phyloP scores from a whole-genome alignment of 2,113 vertebrate species.

The Phocoena phocoena region DNA sequence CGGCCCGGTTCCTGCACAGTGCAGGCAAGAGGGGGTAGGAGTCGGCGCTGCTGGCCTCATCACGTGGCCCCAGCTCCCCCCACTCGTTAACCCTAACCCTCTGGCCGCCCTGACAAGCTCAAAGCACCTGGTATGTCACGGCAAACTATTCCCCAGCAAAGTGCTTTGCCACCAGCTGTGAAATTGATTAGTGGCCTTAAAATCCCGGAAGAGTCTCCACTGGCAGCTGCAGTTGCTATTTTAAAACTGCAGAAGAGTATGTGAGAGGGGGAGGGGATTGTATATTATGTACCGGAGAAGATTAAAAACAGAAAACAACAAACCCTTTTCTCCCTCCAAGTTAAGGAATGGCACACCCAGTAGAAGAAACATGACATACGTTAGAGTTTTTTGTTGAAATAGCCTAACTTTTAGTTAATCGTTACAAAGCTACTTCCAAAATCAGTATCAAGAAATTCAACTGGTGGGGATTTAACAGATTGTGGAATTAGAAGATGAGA shows the following conservation, averaged over 20 bases:
- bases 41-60: not conserved
- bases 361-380: not conserved
- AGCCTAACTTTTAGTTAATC: not conserved
- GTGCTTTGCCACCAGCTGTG: constrained; percentile 62
- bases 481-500: not conserved
- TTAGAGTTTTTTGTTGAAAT: not conserved
- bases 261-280: not conserved
- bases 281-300: not conserved
- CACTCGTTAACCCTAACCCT: not conserved
- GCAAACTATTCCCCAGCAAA: constrained; percentile 51
- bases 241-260: constrained; percentile 17
- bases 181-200: constrained; percentile 62
- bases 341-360: not conserved
- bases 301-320: not conserved
- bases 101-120: constrained; percentile 5
- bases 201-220: constrained; percentile 47
- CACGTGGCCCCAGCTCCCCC: not conserved
- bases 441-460: not conserved
- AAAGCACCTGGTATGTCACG: constrained; percentile 32
- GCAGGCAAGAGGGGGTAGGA: not conserved
- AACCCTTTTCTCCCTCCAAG: not conserved
- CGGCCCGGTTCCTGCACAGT: not conserved
- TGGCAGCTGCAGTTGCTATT: constrained; percentile 59
- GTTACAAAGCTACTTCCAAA: not conserved
- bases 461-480: not conserved